Base-by-base conservation (phyloP, 2,113 vertebrate species). In the Perccottus glenii region DNA sequence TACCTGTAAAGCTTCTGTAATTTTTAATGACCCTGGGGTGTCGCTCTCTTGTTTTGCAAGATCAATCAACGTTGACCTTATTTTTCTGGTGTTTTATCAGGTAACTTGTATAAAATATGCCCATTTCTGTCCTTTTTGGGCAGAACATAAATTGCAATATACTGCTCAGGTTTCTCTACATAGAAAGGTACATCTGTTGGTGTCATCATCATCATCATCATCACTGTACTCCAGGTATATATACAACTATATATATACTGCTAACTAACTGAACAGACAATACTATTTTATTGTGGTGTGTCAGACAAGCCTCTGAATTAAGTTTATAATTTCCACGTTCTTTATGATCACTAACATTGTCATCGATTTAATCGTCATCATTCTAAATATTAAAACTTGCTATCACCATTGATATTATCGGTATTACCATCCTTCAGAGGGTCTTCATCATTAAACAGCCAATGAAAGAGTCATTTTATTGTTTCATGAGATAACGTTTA, bases 401-500 rank as follows among this genome's bases (percentile, higher is more conserved):
- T 85, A 82, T 82, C 83, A 50, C 47, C 44, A 1, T 58, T 77
- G 64, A 77, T 83, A 73, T 72, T 64, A 83, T 82, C 75, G 7
- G 73, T 80, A 70, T 72, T 55, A 60, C 59, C 49, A 85, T 87
- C 76, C 56, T 71, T 85, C 51, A 67, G 47, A 15, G 35, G 12
- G 45, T 32, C 59, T 73, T 80, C 63, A 60, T 77, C 64, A 74
- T 75, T 69, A 73, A 49, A 49, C 60, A 45, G 10, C 70, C 78
- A 72, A 58, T 72, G 49, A 78, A 67, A 50, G 63, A 79, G 53
- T 55, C 60, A 45, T 70, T 52, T 48, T 70, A 42, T 59, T 48
- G 60, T 64, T 57, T 73, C 64, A 86, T 74, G 64, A 78, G 82
- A 88, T 88, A 66, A 78, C 65, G 76, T 61, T 38, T 68, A 80